Percentiles rank a stretch among this genome's conserved stretches.
These are phyloP conservation scores for Calephelis nemesis DNA, from an alignment of 1,140 invertebrate species.

Conservation along the genomic window DNA sequence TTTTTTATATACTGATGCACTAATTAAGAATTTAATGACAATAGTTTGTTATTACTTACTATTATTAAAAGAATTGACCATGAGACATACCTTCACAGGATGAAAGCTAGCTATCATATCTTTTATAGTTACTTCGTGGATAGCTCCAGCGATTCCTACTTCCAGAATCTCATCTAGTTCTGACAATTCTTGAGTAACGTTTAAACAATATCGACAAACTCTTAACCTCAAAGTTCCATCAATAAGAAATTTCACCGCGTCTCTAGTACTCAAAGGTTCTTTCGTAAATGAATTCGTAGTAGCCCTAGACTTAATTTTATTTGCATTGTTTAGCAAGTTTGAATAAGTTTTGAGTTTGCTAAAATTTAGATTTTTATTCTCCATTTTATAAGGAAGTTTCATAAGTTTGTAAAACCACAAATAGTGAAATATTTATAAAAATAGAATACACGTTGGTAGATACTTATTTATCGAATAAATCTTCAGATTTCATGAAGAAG, in stretches of 20 bases:
- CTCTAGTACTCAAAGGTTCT: conserved; percentile 52
- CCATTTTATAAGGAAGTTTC: conserved; percentile 30
- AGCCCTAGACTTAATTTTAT: conserved; percentile 9
- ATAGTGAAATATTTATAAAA: conserved; percentile 22
- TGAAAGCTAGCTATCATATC: conserved; percentile 64
- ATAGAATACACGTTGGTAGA: conserved; percentile 8
- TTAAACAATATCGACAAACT: conserved; percentile 65
- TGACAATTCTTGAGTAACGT: conserved; percentile 41
- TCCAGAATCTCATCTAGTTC: conserved; percentile 62
- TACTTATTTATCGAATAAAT: no score
- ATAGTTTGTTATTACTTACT: no score
- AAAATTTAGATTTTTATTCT: conserved; percentile 26
- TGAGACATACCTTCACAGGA: conserved; percentile 56
- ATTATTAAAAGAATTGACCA: neutral
- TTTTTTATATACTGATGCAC: no score
- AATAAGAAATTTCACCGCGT: conserved; percentile 58
- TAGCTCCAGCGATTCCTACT: conserved; percentile 43
- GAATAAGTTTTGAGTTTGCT: conserved; percentile 34
- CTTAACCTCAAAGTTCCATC: conserved; percentile 54
- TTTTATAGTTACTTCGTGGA: conserved; percentile 59
- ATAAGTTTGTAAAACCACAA: conserved; percentile 1
- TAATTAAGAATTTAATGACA: no score
- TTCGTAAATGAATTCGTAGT: conserved; percentile 12
- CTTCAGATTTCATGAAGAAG: no score
- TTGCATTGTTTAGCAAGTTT: conserved; percentile 20